Percentiles rank a stretch among this genome's conserved stretches.
Evolutionary conservation across 1,140 invertebrate species (phyloP).

Genomic region (Formica exsecta): DNA sequence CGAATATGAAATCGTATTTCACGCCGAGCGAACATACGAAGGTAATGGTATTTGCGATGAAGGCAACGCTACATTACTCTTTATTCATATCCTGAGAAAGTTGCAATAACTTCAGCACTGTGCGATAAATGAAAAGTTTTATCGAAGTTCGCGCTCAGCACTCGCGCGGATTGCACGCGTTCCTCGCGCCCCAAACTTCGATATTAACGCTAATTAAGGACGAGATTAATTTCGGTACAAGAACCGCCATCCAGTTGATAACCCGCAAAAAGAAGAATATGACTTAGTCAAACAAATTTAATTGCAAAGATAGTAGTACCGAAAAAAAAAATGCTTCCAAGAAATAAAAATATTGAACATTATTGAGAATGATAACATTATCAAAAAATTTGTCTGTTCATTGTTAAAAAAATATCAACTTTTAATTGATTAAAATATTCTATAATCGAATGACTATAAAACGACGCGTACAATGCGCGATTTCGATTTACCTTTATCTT

Average conservation of each 20-base stretch:
- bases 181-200: slow-evolving; percentile 42
- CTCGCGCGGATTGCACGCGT: slow-evolving; percentile 49
- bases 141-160: slow-evolving; percentile 44
- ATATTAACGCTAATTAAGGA: slow-evolving; percentile 58
- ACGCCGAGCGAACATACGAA: slow-evolving; percentile 28
- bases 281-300: slow-evolving; percentile 5
- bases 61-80: slow-evolving; percentile 52
- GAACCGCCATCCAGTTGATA: slow-evolving; percentile 33
- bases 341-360: neutral
- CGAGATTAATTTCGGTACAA: slow-evolving; percentile 58
- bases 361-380: neutral
- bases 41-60: slow-evolving; percentile 35
- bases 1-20: slow-evolving; percentile 61
- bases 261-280: neutral
- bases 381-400: neutral
- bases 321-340: neutral
- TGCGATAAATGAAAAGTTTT: slow-evolving; percentile 62
- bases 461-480: neutral
- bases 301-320: neutral
- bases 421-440: no score
- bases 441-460: neutral
- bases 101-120: slow-evolving; percentile 57
- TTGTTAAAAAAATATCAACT: neutral
- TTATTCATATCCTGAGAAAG: slow-evolving; percentile 63
- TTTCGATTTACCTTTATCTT: slow-evolving; percentile 11